Percentiles rank a stretch among this genome's conserved stretches.
Conservation (phyloP, 2,113 vertebrate genomes). For the Desmodus rotundus region DNA sequence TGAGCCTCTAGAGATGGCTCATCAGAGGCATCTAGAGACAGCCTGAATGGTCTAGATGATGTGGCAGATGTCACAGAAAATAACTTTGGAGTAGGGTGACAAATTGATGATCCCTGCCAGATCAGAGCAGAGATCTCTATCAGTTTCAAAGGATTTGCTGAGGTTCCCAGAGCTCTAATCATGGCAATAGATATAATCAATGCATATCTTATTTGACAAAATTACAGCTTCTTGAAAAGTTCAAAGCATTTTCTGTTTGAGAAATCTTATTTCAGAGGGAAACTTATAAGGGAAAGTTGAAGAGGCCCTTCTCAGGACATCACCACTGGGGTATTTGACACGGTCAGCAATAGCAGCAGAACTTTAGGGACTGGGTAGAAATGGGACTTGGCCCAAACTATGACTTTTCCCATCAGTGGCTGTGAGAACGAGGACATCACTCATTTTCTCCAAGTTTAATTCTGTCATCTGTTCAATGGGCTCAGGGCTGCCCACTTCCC, state of each 20-base stretch:
- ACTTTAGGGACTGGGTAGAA: background rate
- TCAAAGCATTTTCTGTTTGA: constrained; percentile 23
- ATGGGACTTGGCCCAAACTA: background rate
- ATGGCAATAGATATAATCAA: constrained; percentile 43
- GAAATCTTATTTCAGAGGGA: background rate
- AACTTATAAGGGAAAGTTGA: background rate
- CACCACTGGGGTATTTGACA: background rate
- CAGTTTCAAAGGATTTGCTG: constrained; percentile 48
- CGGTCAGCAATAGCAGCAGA: background rate
- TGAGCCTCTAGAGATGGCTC: constrained; percentile 2
- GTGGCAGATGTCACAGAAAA: constrained; percentile 42
- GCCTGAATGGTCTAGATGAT: background rate
- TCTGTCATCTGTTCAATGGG: background rate
- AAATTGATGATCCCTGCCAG: constrained; percentile 29
- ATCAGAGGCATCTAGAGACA: too few species aligned
- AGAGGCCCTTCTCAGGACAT: background rate
- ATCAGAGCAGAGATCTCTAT: background rate
- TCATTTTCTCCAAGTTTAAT: background rate
- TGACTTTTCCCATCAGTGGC: background rate
- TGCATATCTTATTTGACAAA: constrained; percentile 22
- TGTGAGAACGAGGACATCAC: background rate
- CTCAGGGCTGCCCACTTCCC: background rate
- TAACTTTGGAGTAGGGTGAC: background rate
- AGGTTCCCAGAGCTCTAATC: background rate
- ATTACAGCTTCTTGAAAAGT: constrained; percentile 44